A percentile compares a stretch with the other conserved stretches of the same genome.
phyloP scores from a whole-genome alignment of 2,888 invertebrate genomes.

The Acholoe squamosa region DNA sequence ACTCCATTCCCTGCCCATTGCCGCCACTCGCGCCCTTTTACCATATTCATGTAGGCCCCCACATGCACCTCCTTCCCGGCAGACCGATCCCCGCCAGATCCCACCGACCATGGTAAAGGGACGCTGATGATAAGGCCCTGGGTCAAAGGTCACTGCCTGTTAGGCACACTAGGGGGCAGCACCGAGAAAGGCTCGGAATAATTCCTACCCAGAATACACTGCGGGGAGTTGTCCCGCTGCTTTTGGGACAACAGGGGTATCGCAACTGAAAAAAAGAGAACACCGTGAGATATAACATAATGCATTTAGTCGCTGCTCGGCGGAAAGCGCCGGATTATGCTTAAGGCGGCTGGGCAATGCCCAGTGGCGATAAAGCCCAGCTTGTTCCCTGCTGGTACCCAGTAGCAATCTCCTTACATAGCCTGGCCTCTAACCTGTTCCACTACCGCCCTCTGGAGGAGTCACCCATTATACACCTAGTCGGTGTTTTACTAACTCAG shows the following conservation, averaged over 20 bases:
- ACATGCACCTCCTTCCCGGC: neutral
- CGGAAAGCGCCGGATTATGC: neutral
- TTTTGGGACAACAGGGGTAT: neutral
- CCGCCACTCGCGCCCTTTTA: conserved; percentile 25
- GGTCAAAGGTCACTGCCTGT: neutral
- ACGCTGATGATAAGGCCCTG: neutral
- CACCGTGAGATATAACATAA: neutral
- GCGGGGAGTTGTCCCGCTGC: neutral
- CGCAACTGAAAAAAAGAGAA: neutral
- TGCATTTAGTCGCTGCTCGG: neutral
- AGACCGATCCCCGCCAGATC: neutral
- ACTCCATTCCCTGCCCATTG: neutral
- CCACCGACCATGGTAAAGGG: neutral
- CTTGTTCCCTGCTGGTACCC: too few relatives aligned
- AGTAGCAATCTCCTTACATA: neutral
- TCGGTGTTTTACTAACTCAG: neutral
- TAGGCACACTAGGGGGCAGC: neutral
- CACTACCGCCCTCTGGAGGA: too few relatives aligned
- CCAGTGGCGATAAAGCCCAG: too few relatives aligned
- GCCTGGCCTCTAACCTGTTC: neutral
- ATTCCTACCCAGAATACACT: conserved; percentile 9
- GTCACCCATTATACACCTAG: neutral
- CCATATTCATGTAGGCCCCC: conserved; percentile 40
- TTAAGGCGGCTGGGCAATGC: neutral
- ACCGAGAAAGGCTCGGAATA: neutral